Base-by-base conservation (phyloP, 1,140 invertebrate species). In the Meteorus sp. region DNA sequence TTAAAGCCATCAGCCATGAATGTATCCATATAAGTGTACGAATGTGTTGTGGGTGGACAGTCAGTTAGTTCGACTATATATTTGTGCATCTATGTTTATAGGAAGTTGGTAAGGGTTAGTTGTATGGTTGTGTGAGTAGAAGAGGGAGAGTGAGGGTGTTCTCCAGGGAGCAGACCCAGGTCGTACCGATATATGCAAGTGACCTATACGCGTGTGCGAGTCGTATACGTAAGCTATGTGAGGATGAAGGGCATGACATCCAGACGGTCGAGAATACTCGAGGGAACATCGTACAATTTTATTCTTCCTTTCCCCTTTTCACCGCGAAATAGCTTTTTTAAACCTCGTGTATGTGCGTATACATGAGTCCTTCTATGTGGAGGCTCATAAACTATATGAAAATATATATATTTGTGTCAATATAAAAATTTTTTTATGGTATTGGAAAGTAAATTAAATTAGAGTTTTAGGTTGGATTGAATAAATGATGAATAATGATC, bases 241-340 rank as follows among this genome's bases (percentile, higher is more conserved):
- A 58, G 47, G 45, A 58, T 51, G 47, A 58, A 58, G 56, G 56
- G 45, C 47, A 58, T 58, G 56, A 51, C 56, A 51, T 51, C 25
- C 47, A 58, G 56, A 58, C 56, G 47, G 22, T 51, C 22, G 35
- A 39, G 47, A 39, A 58, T 50, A 58, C 56, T 39, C 47, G 23
- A 23, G 47, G 37, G 47, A 39, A 35, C 29, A 35, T 37, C 54
- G 54, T 58, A 58, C 45, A 51, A 58, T 58, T 58, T 58, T 58
- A 58, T 43, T 58, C 31, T 41, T 58, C 3, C 25, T 48, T 48
- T 17, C 54, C 54, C 51, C 13, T 39, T 11, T 44, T 41, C 47
- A 50, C 31, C 56, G 25, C 13, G 35, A 45, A 44, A 44, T 51
- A 23, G 31, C 13, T 25, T 37, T 35, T 35, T 53, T 53, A 19